phyloP scores from a whole-genome alignment of 2,113 vertebrate species.

The Grantiella picta region DNA sequence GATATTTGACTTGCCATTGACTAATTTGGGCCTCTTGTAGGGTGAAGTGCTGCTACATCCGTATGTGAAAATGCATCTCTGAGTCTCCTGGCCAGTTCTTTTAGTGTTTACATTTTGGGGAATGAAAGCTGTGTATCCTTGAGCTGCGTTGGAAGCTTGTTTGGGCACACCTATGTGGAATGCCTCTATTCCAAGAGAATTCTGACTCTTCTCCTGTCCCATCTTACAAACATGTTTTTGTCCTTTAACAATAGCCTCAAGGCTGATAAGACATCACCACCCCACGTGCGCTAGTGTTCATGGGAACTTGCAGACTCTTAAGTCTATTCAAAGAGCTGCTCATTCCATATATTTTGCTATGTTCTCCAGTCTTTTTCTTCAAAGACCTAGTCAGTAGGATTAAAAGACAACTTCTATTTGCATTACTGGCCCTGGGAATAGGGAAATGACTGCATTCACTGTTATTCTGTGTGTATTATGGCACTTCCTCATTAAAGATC shows the following conservation, averaged over 20 bases:
- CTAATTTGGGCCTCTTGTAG: not conserved
- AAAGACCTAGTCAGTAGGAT: not conserved
- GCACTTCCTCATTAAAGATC: not conserved
- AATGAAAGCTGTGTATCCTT: not conserved
- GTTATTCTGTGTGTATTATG: not conserved
- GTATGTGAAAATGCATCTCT: not conserved
- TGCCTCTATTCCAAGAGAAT: not conserved
- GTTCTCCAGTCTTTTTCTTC: not conserved
- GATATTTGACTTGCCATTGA: not conserved
- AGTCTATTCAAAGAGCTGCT: not conserved
- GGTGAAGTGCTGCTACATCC: not conserved
- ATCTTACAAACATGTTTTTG: not conserved
- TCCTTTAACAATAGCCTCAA: not conserved
- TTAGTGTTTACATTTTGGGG: not conserved
- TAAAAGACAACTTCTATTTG: not conserved
- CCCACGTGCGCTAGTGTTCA: fast-evolving
- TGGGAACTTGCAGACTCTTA: not conserved
- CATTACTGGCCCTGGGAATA: not conserved
- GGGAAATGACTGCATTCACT: not conserved
- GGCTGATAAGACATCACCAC: not conserved
- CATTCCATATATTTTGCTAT: not conserved
- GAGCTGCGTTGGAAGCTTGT: not conserved
- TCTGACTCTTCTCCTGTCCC: not conserved
- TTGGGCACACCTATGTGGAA: not conserved
- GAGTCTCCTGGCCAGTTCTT: not conserved